A percentile compares a stretch with the other conserved stretches of the same genome.
phyloP scores from a whole-genome alignment of 1,140 invertebrate genomes.

The Mycetomoellerius zeteki region DNA sequence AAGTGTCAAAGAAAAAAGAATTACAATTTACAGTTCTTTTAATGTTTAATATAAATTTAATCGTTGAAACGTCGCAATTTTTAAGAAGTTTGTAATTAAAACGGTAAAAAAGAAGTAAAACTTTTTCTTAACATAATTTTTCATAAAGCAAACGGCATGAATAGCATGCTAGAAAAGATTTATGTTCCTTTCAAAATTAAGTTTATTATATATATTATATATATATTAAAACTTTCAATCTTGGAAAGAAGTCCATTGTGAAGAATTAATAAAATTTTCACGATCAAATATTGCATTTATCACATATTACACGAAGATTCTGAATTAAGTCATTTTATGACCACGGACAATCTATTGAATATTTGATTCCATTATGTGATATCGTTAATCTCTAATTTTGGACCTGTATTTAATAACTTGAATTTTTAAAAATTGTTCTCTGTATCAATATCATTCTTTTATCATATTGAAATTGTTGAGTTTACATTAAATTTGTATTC shows the following conservation, averaged over 20 bases:
- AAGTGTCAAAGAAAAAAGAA: neutral
- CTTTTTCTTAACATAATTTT: neutral
- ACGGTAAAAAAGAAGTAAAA: neutral
- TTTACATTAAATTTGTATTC: neutral
- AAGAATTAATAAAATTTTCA: neutral
- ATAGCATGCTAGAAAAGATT: neutral
- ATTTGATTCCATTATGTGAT: neutral
- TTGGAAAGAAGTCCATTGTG: neutral
- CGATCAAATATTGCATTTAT: slow-evolving; percentile 9
- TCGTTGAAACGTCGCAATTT: neutral
- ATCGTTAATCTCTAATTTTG: neutral
- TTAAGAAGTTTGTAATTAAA: neutral
- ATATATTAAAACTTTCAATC: neutral
- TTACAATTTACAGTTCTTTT: neutral
- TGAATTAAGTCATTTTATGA: neutral
- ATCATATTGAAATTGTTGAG: neutral
- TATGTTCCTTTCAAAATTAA: neutral
- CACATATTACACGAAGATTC: neutral
- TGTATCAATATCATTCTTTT: neutral
- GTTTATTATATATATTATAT: too few relatives aligned
- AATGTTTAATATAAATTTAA: neutral
- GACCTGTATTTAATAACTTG: neutral
- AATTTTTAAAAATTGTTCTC: neutral
- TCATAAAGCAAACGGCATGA: neutral
- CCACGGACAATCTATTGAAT: neutral